Percentiles rank a stretch among this genome's conserved stretches.
Evolutionary conservation across 2,888 invertebrate genomes (phyloP).

Genomic region (Drosophila acutilabella): DNA sequence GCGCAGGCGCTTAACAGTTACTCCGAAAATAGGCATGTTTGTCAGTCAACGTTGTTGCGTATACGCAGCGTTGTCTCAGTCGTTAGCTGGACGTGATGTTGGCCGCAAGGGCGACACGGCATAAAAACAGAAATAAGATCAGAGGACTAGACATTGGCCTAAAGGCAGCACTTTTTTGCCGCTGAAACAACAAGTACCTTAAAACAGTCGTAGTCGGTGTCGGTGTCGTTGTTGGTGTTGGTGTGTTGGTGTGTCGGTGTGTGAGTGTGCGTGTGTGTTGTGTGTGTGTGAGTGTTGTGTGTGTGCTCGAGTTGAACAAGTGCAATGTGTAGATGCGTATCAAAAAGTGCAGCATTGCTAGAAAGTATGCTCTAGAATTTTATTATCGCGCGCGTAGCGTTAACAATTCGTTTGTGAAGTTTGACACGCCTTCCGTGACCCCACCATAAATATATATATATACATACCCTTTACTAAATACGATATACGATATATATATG

Average conservation of each 20-base stretch:
- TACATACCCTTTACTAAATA: not conserved
- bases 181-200: constrained; percentile 78
- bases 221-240: not conserved
- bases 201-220: constrained; percentile 37
- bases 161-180: constrained; percentile 66
- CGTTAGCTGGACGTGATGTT: constrained; percentile 80
- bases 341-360: constrained; percentile 73
- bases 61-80: constrained; percentile 74
- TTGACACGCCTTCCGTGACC: constrained; percentile 61
- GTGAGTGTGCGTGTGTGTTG: constrained; percentile 12
- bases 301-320: constrained; percentile 15
- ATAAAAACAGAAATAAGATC: constrained; percentile 32
- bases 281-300: constrained; percentile 23
- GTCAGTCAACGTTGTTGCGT: constrained; percentile 62
- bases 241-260: constrained; percentile 5
- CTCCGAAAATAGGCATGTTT: constrained; percentile 67
- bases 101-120: constrained; percentile 80
- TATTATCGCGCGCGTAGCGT: constrained; percentile 53
- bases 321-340: constrained; percentile 32
- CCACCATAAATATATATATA: constrained; percentile 34
- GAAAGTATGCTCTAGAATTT: constrained; percentile 76
- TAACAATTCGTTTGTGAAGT: constrained; percentile 54
- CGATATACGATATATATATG: constrained; percentile 15
- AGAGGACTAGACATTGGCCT: constrained; percentile 47
- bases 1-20: constrained; percentile 64